A percentile compares a stretch with the other conserved stretches of the same genome.
phyloP scores from a whole-genome alignment of 2,797 vertebrate genomes.

The Taenioides sp. region DNA sequence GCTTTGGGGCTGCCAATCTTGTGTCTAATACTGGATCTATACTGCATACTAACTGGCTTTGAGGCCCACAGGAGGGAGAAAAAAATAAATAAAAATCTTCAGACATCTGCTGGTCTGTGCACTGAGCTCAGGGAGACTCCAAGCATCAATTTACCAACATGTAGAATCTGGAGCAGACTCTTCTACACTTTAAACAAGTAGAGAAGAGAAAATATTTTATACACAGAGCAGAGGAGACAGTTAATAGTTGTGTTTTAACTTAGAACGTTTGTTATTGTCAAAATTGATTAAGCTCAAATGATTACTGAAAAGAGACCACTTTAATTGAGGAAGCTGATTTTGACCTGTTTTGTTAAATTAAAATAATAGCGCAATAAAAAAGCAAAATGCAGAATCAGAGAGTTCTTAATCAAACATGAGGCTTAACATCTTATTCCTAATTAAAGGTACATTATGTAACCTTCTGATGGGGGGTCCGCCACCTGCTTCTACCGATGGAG shows the following conservation, averaged over 20 bases:
- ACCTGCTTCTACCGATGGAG: no score
- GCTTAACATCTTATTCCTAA: neutral
- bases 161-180: slow-evolving; percentile 12
- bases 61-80: neutral
- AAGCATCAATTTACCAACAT: slow-evolving; percentile 38
- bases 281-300: neutral
- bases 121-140: slow-evolving; percentile 22
- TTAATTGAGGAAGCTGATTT: neutral
- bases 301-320: neutral
- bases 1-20: slow-evolving; percentile 23
- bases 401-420: no score
- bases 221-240: neutral
- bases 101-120: slow-evolving; percentile 24
- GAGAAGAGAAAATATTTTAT: slow-evolving; percentile 24
- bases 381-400: no score
- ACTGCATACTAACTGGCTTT: slow-evolving; percentile 17
- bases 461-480: neutral
- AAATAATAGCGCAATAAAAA: neutral
- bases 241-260: neutral
- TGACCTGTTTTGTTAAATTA: neutral
- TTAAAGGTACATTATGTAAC: neutral
- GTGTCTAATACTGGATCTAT: slow-evolving; percentile 21
- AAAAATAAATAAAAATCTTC: slow-evolving; percentile 4
- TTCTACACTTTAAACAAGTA: slow-evolving; percentile 18
- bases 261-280: neutral